Base-by-base conservation (phyloP, 1,140 invertebrate genomes). In the Streblospio benedicti region DNA sequence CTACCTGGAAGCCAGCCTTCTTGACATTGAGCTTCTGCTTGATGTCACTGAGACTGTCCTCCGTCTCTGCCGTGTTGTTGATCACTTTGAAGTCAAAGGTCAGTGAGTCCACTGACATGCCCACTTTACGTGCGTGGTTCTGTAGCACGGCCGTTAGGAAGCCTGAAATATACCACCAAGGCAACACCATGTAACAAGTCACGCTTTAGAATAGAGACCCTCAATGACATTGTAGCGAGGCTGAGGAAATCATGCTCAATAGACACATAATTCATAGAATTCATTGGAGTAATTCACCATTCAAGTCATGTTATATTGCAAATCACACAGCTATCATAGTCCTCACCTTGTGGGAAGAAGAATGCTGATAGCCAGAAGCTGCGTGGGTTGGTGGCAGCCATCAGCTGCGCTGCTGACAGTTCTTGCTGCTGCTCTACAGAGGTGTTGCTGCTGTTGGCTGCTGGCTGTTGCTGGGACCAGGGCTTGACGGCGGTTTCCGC, bases 71-170 rank as follows among this genome's bases (percentile, higher is more conserved):
- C n/a, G 43, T 44, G 14, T 47, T 59, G 31, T 61, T 61, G 32
- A 58, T 49, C 0, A 86, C 70, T 16, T 77, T 69, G 71, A 90
- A 93, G 69, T 90, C 85, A 66, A 91, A 87, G 72, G 85, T 85
- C 0, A 93, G 75, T 33, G 86, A 83, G 74, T 93, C 90, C 23
- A 93, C 90, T 1, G 90, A 89, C 49, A 90, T 82, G n/a, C 83
- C 81, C 59, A 88, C 85, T 67, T 87, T 87, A 28, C 90, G 80
- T 0, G 90, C 88, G 75, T 86, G 86, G 0, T 89, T 89, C 76
- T 93, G 91, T 55, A 91, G 76, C 23, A 89, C 83, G 1, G 88
- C 89, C 4, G 90, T 93, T 51, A 93, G 80, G 68, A 93, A 89
- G 28, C 89, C 75, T 76, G 65, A 4, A 66, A 63, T 35, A 25